Evolutionary conservation across 1,140 invertebrate species (phyloP), one percentile per base, ranked within the genome.

Genomic region (Laodelphax striatellus): DNA sequence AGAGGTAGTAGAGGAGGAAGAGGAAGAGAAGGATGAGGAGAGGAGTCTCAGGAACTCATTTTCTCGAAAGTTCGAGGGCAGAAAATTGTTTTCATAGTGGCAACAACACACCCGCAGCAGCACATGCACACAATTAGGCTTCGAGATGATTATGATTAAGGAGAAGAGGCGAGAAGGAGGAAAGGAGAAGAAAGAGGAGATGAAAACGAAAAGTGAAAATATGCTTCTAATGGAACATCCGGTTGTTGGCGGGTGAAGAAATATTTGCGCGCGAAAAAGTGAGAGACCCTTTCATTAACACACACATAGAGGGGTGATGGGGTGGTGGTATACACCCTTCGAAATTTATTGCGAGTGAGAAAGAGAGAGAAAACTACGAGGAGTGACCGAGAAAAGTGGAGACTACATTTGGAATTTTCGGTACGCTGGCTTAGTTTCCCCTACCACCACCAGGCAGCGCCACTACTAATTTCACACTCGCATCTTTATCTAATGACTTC

Each of bases 401-500:
- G 24, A 28, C n/a, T n/a, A 31, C 28, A 31, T 31, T 31, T 31
- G 28, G 28, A 31, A 4, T 5, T 5, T 31, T 31, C 28, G 28
- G 28, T 9, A 38, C 9, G 34, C 34, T 38, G 34, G 34, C 10
- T 38, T 38, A 38, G 34, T 38, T 38, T 9, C 10, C 5, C 5
- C 10, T 5, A 38, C 9, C 34, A 11, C 34, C 34, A 50, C 3
- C 16, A 50, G 46, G 16, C 21, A 22, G 46, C 21, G 16, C 46
- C 21, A 50, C 46, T 50, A 50, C 46, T 50, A 50, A 50, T 50
- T 50, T 50, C 46, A 50, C 46, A 50, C 46, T 50, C 46, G 46
- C 46, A 50, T 50, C 46, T 50, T 50, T 50, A 50, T 50, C 46
- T 50, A 50, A 50, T 50, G 46, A 50, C 46, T 50, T 50, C 46